Evolutionary conservation across 1,140 invertebrate genomes (phyloP).

Genomic region (Hylaeus anthracinus): DNA sequence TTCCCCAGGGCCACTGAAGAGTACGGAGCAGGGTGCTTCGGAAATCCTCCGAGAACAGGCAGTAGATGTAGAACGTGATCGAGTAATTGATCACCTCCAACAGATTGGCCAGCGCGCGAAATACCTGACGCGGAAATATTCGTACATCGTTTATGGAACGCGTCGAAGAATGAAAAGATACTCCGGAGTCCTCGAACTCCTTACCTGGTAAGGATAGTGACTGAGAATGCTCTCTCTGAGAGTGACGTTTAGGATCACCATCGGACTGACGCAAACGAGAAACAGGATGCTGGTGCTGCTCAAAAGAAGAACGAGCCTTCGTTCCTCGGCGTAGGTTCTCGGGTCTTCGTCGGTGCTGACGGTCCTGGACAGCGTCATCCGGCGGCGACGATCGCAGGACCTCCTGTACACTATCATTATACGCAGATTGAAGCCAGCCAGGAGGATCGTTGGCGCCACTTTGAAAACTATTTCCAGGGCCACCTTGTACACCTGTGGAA

Average conservation of each 20-base stretch:
- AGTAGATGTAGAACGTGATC: constrained; percentile 90
- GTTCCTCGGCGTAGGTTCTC: constrained; percentile 87
- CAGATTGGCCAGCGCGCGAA: constrained; percentile 87
- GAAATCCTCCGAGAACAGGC: constrained; percentile 89
- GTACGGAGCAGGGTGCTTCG: constrained; percentile 86
- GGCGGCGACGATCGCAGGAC: constrained; percentile 84
- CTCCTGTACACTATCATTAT: constrained; percentile 87
- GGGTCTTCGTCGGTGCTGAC: constrained; percentile 83
- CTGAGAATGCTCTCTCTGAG: constrained; percentile 84
- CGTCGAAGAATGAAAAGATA: neutral
- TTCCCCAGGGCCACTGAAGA: constrained; percentile 83
- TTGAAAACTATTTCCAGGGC: constrained; percentile 86
- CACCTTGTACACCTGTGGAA: constrained; percentile 82
- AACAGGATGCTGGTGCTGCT: constrained; percentile 88
- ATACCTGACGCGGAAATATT: constrained; percentile 81
- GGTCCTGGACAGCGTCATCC: constrained; percentile 84
- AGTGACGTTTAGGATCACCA: constrained; percentile 88
- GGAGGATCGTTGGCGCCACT: constrained; percentile 85
- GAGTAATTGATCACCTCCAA: constrained; percentile 89
- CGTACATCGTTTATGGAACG: neutral
- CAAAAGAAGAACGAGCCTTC: constrained; percentile 85
- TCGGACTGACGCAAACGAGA: constrained; percentile 88
- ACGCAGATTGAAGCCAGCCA: constrained; percentile 86
- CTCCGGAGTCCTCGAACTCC: too few species aligned
- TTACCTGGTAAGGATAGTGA: constrained; percentile 85